These are phyloP conservation scores for Coryphaenoides rupestris DNA, from an alignment of 2,113 vertebrate species.

Conservation along the genomic window DNA sequence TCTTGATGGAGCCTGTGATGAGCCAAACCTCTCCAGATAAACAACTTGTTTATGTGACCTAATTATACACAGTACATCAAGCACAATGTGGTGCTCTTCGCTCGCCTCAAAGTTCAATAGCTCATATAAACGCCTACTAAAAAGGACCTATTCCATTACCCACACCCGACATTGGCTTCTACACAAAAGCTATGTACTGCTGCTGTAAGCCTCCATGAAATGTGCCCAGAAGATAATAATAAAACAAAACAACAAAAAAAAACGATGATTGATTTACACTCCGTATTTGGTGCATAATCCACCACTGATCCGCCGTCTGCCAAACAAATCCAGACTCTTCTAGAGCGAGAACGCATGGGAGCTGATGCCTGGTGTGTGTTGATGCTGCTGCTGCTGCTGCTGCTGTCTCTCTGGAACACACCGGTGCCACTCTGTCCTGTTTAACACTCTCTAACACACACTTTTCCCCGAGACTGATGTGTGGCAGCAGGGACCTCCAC, in stretches of 20 bases:
- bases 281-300: background rate
- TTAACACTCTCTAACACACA: background rate
- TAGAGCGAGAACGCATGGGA: background rate
- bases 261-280: background rate
- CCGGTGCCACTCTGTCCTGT: background rate
- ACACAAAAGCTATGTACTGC: background rate
- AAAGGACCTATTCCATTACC: background rate
- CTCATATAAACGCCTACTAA: background rate
- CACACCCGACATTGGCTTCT: background rate
- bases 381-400: no score
- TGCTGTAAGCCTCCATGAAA: background rate
- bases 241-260: background rate
- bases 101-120: background rate
- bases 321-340: background rate
- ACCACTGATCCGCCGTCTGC: background rate
- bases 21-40: background rate
- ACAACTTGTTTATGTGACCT: slow-evolving; percentile 14
- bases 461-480: background rate
- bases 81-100: background rate
- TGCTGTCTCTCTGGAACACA: background rate
- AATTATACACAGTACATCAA: background rate
- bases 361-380: no score
- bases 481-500: background rate
- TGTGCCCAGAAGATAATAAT: background rate
- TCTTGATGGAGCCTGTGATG: background rate